Base-by-base conservation (phyloP, 2,888 invertebrate species). In the Ochropacha duplaris region DNA sequence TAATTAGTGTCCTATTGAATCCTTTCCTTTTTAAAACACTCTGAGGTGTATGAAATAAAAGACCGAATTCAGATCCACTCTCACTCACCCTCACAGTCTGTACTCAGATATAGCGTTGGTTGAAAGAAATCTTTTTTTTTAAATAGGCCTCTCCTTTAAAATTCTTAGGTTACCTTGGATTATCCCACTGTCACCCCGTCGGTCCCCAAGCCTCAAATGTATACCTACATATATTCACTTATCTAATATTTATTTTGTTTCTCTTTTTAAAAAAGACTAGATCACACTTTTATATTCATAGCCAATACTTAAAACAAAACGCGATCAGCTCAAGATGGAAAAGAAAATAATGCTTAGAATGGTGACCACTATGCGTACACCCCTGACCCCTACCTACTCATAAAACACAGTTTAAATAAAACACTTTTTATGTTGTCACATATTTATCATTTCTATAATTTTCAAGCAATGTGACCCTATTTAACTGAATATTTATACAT, bases 1-100 rank as follows among this genome's bases (percentile, higher is more conserved):
- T 74, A 74, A 72, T 74, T 72, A 71, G 69, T 68, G 58, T 55
- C 59, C 62, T 67, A 65, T 70, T 69, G 60, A 66, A 71, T 70
- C 64, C 67, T 64, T 66, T 72, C 68, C 65, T 71, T 68, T 70
- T 70, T 67, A 61, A 63, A 71, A 64, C 59, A 66, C 68, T 68
- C 64, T 56, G 62, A 59, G 61, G 66, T 61, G 62, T 69, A 55
- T 60, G 60, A 68, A 64, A 72, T 61, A 71, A 65, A 66, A 69
- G 65, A 61, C 63, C 65, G 60, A 58, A 61, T 63, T 65, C 64
- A 58, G 61, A 69, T 71, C 71, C 72, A 72, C 72, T 6, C 44
- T 44, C 44, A 9, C 19, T 11, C 4, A 19, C 44, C 8, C 19
- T 11, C 4, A 19, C 19, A 19, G 44, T 44, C 19, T 44, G 19